Evolutionary conservation across 2,888 invertebrate species (phyloP), one percentile per base, ranked within the genome.

Genomic region (Masnerella sp.): DNA sequence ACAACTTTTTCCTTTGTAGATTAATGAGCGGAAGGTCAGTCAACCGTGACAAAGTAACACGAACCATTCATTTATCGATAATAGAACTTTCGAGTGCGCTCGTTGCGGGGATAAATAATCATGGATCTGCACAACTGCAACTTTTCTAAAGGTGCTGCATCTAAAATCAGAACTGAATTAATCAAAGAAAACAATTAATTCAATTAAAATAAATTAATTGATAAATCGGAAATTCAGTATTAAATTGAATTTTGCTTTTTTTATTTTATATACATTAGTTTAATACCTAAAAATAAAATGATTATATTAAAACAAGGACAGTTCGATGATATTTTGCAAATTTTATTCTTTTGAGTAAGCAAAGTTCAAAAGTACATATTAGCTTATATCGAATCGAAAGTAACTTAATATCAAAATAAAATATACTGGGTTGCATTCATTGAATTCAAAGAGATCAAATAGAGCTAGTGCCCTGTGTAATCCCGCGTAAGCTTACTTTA

Each of bases 401-500:
- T 42, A 52, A 52, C 25, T 56, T 45, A 56, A 56, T 47, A 51
- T 68, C 22, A 38, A 38, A 42, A 49, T 62, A 70, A 62, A 62
- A 62, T 49, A 70, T 20, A 42, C 36, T 12, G 8, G 20, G 70
- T 20, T 20, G 32, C 14, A 54, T 64, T 64, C 49, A 64, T 51
- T 56, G 62, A 49, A 70, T 64, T 56, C 62, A 59, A 58, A 64
- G 61, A 77, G 81, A 80, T 80, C 78, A 80, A 81, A 82, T 76
- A 75, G 76, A 78, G 72, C 78, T 77, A 72, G 79, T 79, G 71
- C 74, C 62, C 77, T 76, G 15, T 80, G 82, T 83, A 83, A 83
- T 83, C 83, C 83, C 65, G 69, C 75, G 72, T 82, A 80, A 83
- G 80, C 82, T 76, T 79, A 76, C 79, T 79, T 69, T 62, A 67